Evolutionary conservation across 2,797 vertebrate species (phyloP).

Genomic region (Rousettus madagascariensis): DNA sequence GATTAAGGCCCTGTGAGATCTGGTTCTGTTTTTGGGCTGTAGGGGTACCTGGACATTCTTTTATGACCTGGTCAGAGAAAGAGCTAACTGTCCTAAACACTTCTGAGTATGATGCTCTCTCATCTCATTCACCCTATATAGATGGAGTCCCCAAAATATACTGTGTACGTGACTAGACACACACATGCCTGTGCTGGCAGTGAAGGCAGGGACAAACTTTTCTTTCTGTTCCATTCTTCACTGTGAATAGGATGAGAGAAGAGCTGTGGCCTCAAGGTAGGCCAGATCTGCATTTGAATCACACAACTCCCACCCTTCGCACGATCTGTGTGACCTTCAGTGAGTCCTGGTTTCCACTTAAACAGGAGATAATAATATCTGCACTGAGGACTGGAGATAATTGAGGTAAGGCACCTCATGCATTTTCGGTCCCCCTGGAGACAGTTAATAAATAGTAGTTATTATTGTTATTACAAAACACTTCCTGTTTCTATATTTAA

Average conservation of each 20-base stretch:
- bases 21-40: not conserved
- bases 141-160: accelerated
- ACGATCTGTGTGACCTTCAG: not conserved
- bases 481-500: not conserved
- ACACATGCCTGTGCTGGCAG: not conserved
- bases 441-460: not conserved
- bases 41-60: not conserved
- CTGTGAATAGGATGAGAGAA: not conserved
- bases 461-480: not conserved
- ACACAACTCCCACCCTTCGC: not conserved
- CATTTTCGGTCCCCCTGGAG: not conserved
- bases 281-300: not conserved
- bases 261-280: not conserved
- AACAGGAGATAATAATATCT: not conserved
- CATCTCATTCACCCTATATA: not conserved
- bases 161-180: not conserved
- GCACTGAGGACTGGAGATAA: not conserved
- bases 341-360: not conserved
- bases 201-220: not conserved
- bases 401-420: not conserved
- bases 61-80: not conserved
- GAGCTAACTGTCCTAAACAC: not conserved
- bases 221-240: not conserved
- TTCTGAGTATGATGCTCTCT: not conserved
- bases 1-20: not conserved